Evolutionary conservation across 2,797 vertebrate genomes (phyloP).

Genomic region (Pogoniulus pusillus): DNA sequence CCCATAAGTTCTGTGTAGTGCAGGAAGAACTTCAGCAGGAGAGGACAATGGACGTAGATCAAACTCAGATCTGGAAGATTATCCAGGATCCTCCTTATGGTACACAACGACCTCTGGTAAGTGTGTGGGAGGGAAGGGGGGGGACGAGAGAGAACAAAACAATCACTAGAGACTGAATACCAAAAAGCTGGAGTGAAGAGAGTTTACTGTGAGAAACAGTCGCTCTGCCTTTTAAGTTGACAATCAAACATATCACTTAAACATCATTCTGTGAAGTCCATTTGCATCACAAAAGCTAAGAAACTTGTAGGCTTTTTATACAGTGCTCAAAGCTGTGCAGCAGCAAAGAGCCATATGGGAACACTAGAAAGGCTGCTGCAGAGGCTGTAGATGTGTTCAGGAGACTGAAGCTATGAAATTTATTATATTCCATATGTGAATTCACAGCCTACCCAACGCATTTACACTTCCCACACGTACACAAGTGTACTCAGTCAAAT

Average conservation of each 20-base stretch:
- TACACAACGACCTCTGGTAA: conserved; percentile 78
- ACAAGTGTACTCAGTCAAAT: conserved; percentile 44
- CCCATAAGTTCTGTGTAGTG: conserved; percentile 83
- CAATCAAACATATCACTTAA: conserved; percentile 41
- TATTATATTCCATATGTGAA: conserved; percentile 17
- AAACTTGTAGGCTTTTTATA: conserved; percentile 46
- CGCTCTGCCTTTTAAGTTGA: conserved; percentile 29
- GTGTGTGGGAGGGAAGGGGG: not conserved
- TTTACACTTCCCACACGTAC: conserved; percentile 47
- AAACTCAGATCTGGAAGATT: conserved; percentile 76
- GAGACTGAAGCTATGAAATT: not conserved
- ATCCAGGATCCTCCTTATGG: conserved; percentile 81
- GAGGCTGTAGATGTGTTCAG: conserved; percentile 28
- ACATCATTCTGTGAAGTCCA: conserved; percentile 24
- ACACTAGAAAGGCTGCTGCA: conserved; percentile 31
- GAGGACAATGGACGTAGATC: conserved; percentile 85
- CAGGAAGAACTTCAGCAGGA: conserved; percentile 87
- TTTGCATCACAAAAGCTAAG: conserved; percentile 51
- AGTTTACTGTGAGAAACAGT: conserved; percentile 5
- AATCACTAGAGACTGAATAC: not conserved
- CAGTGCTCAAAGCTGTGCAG: conserved; percentile 39
- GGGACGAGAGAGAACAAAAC: conserved; percentile 13
- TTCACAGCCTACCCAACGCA: conserved; percentile 31
- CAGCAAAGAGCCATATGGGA: conserved; percentile 41
- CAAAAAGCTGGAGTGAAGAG: conserved; percentile 2